These are phyloP conservation scores for Xiphophorus hellerii DNA, from an alignment of 2,113 vertebrate species.

Conservation along the genomic window DNA sequence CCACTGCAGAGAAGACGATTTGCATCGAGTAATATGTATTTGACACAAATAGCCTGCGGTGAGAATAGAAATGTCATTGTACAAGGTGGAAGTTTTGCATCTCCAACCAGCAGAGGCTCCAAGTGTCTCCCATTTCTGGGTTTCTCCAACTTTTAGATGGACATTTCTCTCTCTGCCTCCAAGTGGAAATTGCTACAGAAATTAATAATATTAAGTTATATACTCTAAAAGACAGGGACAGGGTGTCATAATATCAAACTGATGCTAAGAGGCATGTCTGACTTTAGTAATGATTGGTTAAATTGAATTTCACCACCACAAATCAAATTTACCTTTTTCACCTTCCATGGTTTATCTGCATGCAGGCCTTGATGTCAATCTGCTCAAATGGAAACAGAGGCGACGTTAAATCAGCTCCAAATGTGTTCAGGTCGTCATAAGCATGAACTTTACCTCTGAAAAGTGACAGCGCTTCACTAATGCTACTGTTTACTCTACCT, in stretches of 20 bases:
- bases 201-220: not conserved
- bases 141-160: not conserved
- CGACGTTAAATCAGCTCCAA: not conserved
- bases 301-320: not conserved
- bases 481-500: too few relatives aligned
- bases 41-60: not conserved
- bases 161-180: not conserved
- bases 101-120: not conserved
- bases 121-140: not conserved
- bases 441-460: not conserved
- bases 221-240: not conserved
- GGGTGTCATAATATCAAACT: not conserved
- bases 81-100: not conserved
- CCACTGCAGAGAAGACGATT: not conserved
- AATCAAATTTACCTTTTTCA: not conserved
- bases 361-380: not conserved
- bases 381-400: not conserved
- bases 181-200: too few relatives aligned
- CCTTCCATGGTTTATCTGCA: not conserved
- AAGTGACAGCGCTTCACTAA: too few relatives aligned
- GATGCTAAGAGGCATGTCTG: not conserved
- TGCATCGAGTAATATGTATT: not conserved
- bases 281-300: not conserved
- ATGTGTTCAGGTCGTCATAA: not conserved
- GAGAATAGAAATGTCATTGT: too few relatives aligned